These are phyloP conservation scores for Empis livida DNA, from an alignment of 2,888 invertebrate species.

Conservation along the genomic window DNA sequence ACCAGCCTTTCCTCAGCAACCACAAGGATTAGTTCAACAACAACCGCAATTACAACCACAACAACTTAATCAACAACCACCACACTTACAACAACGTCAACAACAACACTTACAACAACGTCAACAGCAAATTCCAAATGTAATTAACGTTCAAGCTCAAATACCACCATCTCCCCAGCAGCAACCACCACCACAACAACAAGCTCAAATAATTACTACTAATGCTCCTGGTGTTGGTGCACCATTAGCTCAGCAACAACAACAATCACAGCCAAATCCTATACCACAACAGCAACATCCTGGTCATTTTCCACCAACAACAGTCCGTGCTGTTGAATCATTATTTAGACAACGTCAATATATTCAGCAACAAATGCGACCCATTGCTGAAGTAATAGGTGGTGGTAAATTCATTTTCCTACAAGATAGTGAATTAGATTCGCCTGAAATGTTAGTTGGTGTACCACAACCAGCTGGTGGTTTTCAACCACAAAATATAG, in stretches of 20 bases:
- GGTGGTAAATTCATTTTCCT: conserved; percentile 68
- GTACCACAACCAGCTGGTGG: conserved; percentile 26
- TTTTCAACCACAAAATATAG: conserved; percentile 5
- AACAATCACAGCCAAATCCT: conserved; percentile 10
- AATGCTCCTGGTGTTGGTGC: conserved; percentile 8
- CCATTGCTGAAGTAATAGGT: conserved; percentile 63
- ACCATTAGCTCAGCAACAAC: conserved; percentile 17
- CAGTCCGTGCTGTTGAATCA: conserved; percentile 49
- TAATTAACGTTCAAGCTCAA: conserved; percentile 11
- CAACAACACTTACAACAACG: conserved; percentile 16
- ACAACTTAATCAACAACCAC: not conserved
- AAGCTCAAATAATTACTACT: conserved; percentile 9
- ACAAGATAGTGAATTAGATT: conserved; percentile 82
- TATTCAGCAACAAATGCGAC: conserved; percentile 44
- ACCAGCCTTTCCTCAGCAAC: conserved; percentile 4
- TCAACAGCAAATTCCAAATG: conserved; percentile 11
- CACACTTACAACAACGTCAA: conserved; percentile 14
- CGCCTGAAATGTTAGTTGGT: conserved; percentile 41
- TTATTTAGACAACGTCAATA: conserved; percentile 47
- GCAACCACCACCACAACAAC: conserved; percentile 19
- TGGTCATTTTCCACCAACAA: conserved; percentile 39
- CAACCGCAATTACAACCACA: conserved; percentile 3
- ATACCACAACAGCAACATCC: conserved; percentile 12
- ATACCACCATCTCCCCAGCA: conserved; percentile 25
- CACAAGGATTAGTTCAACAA: not conserved